A percentile compares a stretch with the other conserved stretches of the same genome.
These are phyloP conservation scores for Epistrophella euchroma DNA, from an alignment of 2,888 invertebrate genomes.

Conservation along the genomic window DNA sequence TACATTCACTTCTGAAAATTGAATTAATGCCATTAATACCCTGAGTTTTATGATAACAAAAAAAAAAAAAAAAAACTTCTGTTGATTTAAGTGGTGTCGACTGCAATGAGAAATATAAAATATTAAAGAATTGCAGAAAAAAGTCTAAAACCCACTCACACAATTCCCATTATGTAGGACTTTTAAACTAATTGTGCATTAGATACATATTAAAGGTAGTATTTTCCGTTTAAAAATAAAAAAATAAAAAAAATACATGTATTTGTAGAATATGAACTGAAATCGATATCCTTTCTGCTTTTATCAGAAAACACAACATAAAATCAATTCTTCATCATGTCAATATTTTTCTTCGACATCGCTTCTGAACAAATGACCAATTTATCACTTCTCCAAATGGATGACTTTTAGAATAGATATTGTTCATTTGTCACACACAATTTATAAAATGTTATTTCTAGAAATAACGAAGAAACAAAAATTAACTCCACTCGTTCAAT, in stretches of 20 bases:
- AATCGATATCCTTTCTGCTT: conserved; percentile 14
- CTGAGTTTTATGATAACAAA: too few species aligned
- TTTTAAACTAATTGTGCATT: not conserved
- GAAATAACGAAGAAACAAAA: not conserved
- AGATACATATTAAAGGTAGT: too few species aligned
- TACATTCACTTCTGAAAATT: too few species aligned
- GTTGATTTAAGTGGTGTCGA: too few species aligned
- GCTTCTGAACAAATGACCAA: conserved; percentile 30
- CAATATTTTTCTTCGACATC: not conserved
- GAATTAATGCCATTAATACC: not conserved
- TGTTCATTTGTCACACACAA: conserved; percentile 47
- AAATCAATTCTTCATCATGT: conserved; percentile 13
- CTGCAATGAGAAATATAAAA: not conserved
- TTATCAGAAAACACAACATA: conserved; percentile 10
- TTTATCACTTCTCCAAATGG: conserved; percentile 29
- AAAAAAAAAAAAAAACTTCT: too few species aligned
- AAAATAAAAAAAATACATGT: not conserved
- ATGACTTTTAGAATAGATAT: conserved; percentile 35
- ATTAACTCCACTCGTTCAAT: conserved; percentile 24
- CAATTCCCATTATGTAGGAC: not conserved
- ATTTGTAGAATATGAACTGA: not conserved
- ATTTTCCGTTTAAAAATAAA: not conserved
- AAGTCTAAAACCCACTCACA: not conserved
- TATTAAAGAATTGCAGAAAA: not conserved
- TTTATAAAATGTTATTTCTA: conserved; percentile 17